These are phyloP conservation scores for Salminus brasiliensis DNA, from an alignment of 2,113 vertebrate genomes.

Conservation along the genomic window DNA sequence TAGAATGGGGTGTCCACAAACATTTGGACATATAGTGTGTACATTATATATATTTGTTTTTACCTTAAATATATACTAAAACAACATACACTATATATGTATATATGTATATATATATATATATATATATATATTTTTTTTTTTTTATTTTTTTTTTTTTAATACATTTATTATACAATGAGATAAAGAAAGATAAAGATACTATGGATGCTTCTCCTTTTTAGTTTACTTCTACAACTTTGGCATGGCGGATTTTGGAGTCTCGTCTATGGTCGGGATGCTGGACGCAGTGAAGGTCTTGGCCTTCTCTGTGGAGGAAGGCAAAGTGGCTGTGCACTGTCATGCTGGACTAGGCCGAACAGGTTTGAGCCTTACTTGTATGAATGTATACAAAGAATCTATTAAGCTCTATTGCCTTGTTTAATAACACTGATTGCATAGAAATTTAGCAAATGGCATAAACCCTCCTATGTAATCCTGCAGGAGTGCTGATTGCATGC, in stretches of 20 bases:
- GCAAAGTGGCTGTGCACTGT: slow-evolving; percentile 81
- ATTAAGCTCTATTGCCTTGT: slow-evolving; percentile 14
- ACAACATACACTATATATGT: too few species aligned
- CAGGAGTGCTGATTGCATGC: slow-evolving; percentile 83
- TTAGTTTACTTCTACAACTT: slow-evolving; percentile 85
- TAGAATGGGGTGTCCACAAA: too few species aligned
- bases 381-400: too few species aligned
- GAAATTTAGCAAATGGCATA: too few species aligned
- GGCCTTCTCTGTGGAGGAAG: slow-evolving; percentile 77
- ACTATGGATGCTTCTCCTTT: slow-evolving; percentile 24
- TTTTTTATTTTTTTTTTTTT: too few species aligned
- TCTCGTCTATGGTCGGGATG: slow-evolving; percentile 73
- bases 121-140: too few species aligned
- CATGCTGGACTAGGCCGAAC: slow-evolving; percentile 82
- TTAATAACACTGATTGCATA: too few species aligned
- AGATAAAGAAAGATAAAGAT: too few species aligned
- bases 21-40: too few species aligned
- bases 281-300: slow-evolving; percentile 81
- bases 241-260: slow-evolving; percentile 80
- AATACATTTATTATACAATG: too few species aligned
- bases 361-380: slow-evolving; percentile 54
- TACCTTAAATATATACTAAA: too few species aligned
- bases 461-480: neutral
- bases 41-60: too few species aligned
- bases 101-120: neutral